Percentiles rank a stretch among this genome's conserved stretches.
Evolutionary conservation across 2,797 vertebrate species (phyloP).

Genomic region (Loris lydekkerianus): DNA sequence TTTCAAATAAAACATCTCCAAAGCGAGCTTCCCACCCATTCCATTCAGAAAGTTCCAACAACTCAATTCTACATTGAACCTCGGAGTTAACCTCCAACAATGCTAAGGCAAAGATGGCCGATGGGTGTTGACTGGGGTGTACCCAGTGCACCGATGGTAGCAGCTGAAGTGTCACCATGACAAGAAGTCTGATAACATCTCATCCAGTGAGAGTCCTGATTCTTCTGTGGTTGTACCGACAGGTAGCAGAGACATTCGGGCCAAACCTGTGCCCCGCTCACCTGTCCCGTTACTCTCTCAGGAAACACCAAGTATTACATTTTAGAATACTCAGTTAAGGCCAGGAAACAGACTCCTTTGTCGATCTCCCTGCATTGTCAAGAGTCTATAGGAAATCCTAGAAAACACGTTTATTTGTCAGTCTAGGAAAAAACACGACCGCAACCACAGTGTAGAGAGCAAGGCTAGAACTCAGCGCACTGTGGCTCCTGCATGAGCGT

Average conservation of each 20-base stretch:
- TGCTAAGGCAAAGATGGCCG: background rate
- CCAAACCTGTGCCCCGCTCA: background rate
- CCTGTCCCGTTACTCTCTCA: too few species aligned
- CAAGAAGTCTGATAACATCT: slow-evolving; percentile 26
- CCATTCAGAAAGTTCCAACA: background rate
- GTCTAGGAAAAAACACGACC: background rate
- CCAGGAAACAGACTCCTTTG: background rate
- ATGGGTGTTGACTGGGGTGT: background rate
- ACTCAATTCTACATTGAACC: background rate
- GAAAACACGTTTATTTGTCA: background rate
- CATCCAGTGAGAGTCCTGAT: background rate
- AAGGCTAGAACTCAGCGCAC: background rate
- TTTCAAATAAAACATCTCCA: background rate
- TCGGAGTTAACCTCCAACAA: background rate
- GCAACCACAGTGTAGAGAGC: background rate
- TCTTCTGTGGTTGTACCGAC: slow-evolving; percentile 1
- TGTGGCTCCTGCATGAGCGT: background rate
- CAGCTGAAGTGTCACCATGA: background rate
- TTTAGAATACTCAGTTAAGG: slow-evolving; percentile 27
- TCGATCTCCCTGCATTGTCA: background rate
- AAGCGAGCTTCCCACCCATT: background rate
- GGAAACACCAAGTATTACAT: background rate
- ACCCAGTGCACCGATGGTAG: background rate
- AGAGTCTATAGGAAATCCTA: slow-evolving; percentile 16
- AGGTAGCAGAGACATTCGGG: background rate